Evolutionary conservation across 2,113 vertebrate genomes (phyloP), one percentile per base, ranked within the genome.

Genomic region (Polypterus bichir): DNA sequence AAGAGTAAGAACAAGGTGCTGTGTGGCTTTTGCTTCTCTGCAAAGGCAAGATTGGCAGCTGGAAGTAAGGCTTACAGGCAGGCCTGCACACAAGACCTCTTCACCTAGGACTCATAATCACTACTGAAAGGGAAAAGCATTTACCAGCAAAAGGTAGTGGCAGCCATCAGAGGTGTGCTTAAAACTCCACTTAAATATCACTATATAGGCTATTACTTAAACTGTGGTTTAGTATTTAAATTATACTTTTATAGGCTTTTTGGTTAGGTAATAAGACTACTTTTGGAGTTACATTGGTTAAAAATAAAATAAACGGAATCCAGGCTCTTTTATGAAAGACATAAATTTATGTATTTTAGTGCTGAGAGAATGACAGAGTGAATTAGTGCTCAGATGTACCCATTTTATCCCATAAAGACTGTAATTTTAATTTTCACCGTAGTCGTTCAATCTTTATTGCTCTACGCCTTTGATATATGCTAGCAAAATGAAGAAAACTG

Each of bases 161-260:
- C 89, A 91, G 89, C 94, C 90, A 98, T 97, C 96, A 96, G 88
- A 91, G 93, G 89, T 88, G 90, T 93, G 92, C 94, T 97, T 94
- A 94, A 94, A 97, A 97, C 91, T 94, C 90, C 96, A 98, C 94
- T 98, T 97, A 97, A 97, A 97, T 93, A 97, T 94, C 91, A 92
- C 92, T 97, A 97, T 94, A 93, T 94, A 92, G 88, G 81, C 90
- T 92, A 97, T 98, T 98, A 97, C 93, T 94, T 96, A 97, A 95
- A 97, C 93, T 88, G 89, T 92, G 90, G 89, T 90, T 91, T 90
- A 89, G 84, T 98, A 98, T 98, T 88, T 98, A 98, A 94, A 97
- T 92, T 94, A 95, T 91, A 94, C 93, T 94, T 97, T 92, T 87
- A 90, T 88, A 83, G 88, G 88, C 89, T 92, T 91, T 82, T 91